phyloP scores from a whole-genome alignment of 2,888 invertebrate genomes.

The Napeogenes sylphis region DNA sequence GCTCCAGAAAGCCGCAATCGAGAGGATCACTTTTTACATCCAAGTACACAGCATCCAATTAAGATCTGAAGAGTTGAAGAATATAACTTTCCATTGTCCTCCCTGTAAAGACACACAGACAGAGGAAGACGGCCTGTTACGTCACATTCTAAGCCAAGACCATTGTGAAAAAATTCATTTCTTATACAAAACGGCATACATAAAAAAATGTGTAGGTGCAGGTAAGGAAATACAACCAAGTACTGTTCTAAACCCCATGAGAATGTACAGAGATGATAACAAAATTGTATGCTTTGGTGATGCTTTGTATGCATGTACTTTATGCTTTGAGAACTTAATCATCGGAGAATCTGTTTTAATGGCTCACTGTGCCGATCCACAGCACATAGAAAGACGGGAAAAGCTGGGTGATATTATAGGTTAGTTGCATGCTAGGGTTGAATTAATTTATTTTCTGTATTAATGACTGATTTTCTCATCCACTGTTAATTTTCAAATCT shows the following conservation, averaged over 20 bases:
- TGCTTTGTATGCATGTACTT: slow-evolving; percentile 62
- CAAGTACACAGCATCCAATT: slow-evolving; percentile 68
- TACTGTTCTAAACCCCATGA: slow-evolving; percentile 67
- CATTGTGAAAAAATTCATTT: slow-evolving; percentile 71
- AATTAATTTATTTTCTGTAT: slow-evolving; percentile 5
- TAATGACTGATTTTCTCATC: slow-evolving; percentile 1
- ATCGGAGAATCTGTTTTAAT: slow-evolving; percentile 65
- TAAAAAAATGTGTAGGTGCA: slow-evolving; percentile 60
- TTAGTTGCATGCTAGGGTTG: slow-evolving; percentile 36
- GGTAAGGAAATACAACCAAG: slow-evolving; percentile 69
- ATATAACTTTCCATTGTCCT: slow-evolving; percentile 56
- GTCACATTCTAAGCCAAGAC: slow-evolving; percentile 56
- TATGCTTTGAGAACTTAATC: slow-evolving; percentile 66
- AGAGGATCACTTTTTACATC: slow-evolving; percentile 66
- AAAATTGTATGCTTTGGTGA: slow-evolving; percentile 73
- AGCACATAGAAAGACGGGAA: slow-evolving; percentile 53
- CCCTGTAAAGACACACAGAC: slow-evolving; percentile 49
- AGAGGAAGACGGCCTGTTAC: slow-evolving; percentile 57
- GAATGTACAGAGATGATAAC: slow-evolving; percentile 67
- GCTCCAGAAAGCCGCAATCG: slow-evolving; percentile 62
- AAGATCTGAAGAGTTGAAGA: slow-evolving; percentile 40
- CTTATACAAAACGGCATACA: slow-evolving; percentile 67
- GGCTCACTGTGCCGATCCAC: slow-evolving; percentile 54
- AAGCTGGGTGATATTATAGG: slow-evolving; percentile 51
- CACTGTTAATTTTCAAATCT: not conserved